A percentile compares a stretch with the other conserved stretches of the same genome.
Conservation (phyloP, 2,797 vertebrate genomes). For the Neoniphon sammara region DNA sequence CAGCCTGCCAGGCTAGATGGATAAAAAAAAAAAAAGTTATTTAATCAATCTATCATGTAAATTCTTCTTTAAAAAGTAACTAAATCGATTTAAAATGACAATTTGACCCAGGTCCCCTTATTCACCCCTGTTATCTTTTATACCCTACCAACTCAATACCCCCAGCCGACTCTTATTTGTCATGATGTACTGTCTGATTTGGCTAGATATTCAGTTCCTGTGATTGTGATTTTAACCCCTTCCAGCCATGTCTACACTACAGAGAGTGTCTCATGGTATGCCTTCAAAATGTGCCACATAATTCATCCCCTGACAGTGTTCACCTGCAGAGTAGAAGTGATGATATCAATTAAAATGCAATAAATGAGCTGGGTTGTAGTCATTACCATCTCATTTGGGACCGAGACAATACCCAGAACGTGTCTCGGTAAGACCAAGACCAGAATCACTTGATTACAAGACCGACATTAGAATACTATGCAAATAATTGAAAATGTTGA, state of each 20-base stretch:
- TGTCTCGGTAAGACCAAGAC: neutral
- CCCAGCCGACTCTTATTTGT: conserved; percentile 57
- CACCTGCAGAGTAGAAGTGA: neutral
- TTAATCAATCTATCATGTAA: neutral
- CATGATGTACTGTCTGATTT: conserved; percentile 59
- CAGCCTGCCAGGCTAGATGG: neutral
- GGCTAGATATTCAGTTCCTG: conserved; percentile 44
- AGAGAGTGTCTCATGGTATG: conserved; percentile 66
- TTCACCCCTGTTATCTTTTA: conserved; percentile 57
- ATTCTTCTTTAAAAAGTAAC: conserved; percentile 43
- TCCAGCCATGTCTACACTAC: conserved; percentile 61
- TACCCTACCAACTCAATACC: conserved; percentile 62
- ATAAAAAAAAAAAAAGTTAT: neutral
- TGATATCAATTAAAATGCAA: neutral
- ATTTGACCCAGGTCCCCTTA: conserved; percentile 65
- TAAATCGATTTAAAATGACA: conserved; percentile 51
- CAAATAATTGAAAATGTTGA: neutral
- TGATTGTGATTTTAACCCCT: conserved; percentile 81
- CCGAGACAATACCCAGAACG: neutral
- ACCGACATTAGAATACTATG: neutral
- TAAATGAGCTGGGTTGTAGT: neutral
- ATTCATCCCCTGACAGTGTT: conserved; percentile 9
- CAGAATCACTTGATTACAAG: conserved; percentile 14
- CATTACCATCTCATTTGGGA: neutral
- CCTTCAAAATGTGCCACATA: conserved; percentile 21